Conservation (phyloP, 2,797 vertebrate genomes). For the Coilia nasus region DNA sequence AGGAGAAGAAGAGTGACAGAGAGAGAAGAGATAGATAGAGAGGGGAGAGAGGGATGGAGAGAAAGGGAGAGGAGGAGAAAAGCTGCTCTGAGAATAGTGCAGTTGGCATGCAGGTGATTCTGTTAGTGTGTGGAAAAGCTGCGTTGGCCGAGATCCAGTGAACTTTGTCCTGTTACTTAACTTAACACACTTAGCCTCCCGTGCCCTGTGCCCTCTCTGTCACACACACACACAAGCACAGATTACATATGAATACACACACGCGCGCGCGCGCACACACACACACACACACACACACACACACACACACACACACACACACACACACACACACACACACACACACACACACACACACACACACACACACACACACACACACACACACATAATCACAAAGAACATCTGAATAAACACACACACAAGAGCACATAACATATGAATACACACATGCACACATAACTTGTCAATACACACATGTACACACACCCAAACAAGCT, state of each 20-base stretch:
- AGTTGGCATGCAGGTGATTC: constrained; percentile 33
- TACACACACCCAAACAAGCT: too few species aligned
- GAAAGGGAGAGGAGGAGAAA: not conserved
- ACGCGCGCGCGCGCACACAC: not conserved
- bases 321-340: not conserved
- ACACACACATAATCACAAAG: not conserved
- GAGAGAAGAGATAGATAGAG: too few species aligned
- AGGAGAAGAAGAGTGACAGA: too few species aligned
- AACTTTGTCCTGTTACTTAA: constrained; percentile 71
- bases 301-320: not conserved
- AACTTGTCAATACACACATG: too few species aligned
- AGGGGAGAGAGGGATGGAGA: too few species aligned
- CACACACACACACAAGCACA: constrained; percentile 28
- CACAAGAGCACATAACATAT: too few species aligned
- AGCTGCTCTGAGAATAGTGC: not conserved
- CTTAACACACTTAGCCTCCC: constrained; percentile 52
- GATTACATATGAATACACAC: constrained; percentile 4
- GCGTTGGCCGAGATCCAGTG: constrained; percentile 56
- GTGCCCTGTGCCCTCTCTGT: constrained; percentile 44
- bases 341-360: not conserved
- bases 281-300: not conserved
- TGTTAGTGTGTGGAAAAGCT: constrained; percentile 48
- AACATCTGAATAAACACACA: too few species aligned
- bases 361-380: not conserved
- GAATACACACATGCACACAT: too few species aligned